Evolutionary conservation across 2,797 vertebrate species (phyloP).

Genomic region (Pitangus sulphuratus): DNA sequence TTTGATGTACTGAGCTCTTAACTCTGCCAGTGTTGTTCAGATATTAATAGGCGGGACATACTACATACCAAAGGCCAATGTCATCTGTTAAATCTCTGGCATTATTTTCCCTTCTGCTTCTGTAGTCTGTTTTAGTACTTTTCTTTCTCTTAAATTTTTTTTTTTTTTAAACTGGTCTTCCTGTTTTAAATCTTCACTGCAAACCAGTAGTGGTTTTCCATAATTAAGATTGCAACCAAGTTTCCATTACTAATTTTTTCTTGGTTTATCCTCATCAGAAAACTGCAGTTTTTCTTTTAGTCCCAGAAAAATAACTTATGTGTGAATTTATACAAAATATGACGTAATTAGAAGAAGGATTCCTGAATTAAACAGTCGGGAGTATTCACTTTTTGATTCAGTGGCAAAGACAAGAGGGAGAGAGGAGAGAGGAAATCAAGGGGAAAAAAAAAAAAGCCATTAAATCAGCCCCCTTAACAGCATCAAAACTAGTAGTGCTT

Average conservation of each 20-base stretch:
- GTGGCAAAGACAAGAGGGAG: background rate
- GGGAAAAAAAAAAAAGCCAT: background rate
- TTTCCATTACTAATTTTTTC: background rate
- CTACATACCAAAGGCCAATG: background rate
- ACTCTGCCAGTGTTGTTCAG: background rate
- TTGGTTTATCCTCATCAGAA: background rate
- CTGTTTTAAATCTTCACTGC: background rate
- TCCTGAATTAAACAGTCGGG: background rate
- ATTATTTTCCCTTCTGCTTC: background rate
- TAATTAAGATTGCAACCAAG: background rate
- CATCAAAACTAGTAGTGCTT: background rate
- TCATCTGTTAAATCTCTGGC: background rate
- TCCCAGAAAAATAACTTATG: background rate
- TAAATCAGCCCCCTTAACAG: background rate
- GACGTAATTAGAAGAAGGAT: background rate
- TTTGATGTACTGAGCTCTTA: background rate
- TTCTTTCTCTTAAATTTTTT: background rate
- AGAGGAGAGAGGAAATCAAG: background rate
- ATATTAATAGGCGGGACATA: background rate
- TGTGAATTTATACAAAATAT: background rate
- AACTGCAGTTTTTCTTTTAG: background rate
- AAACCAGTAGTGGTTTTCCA: background rate
- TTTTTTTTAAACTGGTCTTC: background rate
- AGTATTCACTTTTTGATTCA: background rate
- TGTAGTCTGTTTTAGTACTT: background rate